Evolutionary conservation across 2,888 invertebrate species (phyloP).

Genomic region (Rhamnusium bicolor): DNA sequence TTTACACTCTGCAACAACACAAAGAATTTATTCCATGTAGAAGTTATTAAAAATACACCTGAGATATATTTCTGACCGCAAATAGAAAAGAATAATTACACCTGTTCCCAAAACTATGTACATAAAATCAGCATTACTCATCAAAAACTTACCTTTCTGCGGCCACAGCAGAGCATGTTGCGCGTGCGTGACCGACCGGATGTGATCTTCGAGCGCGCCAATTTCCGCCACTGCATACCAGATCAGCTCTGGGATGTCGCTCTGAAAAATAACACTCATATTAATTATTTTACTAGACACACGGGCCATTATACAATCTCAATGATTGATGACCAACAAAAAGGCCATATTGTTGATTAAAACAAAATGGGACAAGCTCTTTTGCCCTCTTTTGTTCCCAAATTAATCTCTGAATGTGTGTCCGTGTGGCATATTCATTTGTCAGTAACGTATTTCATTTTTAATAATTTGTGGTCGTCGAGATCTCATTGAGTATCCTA

Average conservation of each 20-base stretch:
- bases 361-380: constrained; percentile 36
- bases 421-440: constrained; percentile 1
- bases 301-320: constrained; percentile 27
- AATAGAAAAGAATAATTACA: too few relatives aligned
- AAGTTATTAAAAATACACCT: too few relatives aligned
- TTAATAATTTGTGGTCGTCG: constrained; percentile 20
- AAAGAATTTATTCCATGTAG: too few relatives aligned
- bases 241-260: constrained; percentile 76
- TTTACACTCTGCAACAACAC: too few relatives aligned
- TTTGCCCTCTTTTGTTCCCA: constrained; percentile 29
- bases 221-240: constrained; percentile 89
- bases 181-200: constrained; percentile 83
- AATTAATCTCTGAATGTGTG: constrained; percentile 29
- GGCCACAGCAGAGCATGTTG: constrained; percentile 96
- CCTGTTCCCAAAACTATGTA: too few relatives aligned
- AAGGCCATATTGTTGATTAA: constrained; percentile 38
- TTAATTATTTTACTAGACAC: constrained; percentile 37
- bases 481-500: not conserved
- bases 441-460: constrained; percentile 22
- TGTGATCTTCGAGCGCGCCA: constrained; percentile 78
- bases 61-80: too few relatives aligned
- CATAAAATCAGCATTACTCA: not conserved
- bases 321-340: constrained; percentile 42
- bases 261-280: constrained; percentile 52
- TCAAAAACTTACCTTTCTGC: constrained; percentile 85